Conservation (phyloP, 2,797 vertebrate genomes). For the Gastrophryne carolinensis region DNA sequence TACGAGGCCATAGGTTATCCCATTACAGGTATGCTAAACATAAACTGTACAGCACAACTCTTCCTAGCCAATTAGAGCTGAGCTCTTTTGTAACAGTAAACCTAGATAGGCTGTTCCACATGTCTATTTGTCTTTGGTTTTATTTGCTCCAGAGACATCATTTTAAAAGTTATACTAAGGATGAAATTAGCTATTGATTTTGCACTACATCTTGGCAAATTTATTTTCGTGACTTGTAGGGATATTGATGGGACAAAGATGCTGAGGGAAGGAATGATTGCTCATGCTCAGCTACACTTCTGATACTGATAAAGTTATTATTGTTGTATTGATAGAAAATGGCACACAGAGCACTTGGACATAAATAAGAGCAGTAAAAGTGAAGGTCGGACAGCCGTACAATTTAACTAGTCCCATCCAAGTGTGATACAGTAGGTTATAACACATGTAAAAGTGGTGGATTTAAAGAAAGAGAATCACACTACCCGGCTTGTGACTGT, state of each 20-base stretch:
- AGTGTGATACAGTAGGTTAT: background rate
- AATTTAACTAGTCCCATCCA: conserved; percentile 1
- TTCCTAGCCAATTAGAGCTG: conserved; percentile 17
- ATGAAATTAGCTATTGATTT: conserved; percentile 52
- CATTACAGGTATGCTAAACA: background rate
- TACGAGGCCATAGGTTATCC: conserved; percentile 1
- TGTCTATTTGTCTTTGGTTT: conserved; percentile 22
- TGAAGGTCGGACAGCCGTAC: conserved; percentile 37
- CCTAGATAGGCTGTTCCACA: conserved; percentile 5
- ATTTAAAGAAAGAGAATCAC: no score
- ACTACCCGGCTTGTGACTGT: no score
- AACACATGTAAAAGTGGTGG: no score
- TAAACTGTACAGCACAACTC: background rate
- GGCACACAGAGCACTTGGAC: background rate
- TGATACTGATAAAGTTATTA: conserved; percentile 50
- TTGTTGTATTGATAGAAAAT: conserved; percentile 45
- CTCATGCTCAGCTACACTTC: conserved; percentile 28
- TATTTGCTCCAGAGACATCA: conserved; percentile 35
- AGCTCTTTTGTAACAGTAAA: conserved; percentile 12
- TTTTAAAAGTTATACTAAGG: conserved; percentile 47
- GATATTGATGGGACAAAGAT: conserved; percentile 47
- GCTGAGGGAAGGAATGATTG: conserved; percentile 43
- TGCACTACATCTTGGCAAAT: conserved; percentile 38
- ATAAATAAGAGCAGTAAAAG: conserved; percentile 41
- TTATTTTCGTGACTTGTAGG: conserved; percentile 41